Evolutionary conservation across 1,140 invertebrate species (phyloP).

Genomic region (Trichonephila clavata): DNA sequence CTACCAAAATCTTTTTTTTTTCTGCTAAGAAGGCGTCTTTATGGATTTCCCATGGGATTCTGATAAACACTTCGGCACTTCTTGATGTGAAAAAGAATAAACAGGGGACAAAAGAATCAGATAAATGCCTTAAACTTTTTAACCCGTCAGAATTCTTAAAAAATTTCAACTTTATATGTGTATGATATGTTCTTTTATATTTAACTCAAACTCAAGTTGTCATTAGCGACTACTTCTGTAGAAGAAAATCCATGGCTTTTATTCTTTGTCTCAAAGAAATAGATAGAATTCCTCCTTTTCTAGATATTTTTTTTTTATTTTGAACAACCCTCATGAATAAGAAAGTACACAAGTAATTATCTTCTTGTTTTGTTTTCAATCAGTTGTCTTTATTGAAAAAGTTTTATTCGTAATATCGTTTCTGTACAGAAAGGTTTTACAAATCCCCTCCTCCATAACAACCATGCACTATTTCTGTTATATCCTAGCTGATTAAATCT

Average conservation of each 20-base stretch:
- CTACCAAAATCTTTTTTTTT: no score
- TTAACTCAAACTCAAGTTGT: neutral
- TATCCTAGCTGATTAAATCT: no score
- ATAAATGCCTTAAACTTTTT: no score
- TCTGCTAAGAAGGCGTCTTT: no score
- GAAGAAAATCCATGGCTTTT: neutral
- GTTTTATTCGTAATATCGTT: neutral
- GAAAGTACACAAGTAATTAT: neutral
- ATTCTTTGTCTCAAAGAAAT: neutral
- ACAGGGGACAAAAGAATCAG: no score
- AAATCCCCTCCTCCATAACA: neutral
- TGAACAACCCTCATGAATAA: conserved; percentile 11
- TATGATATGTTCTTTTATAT: no score
- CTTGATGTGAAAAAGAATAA: no score
- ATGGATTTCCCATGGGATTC: no score
- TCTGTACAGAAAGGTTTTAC: neutral
- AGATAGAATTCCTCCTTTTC: neutral
- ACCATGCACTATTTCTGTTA: no score
- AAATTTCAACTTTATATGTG: no score
- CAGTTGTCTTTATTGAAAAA: neutral
- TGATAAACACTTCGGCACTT: no score
- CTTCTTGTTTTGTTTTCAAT: neutral
- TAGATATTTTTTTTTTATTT: conserved; percentile 14
- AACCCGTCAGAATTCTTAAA: no score
- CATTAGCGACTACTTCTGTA: neutral